Base-by-base conservation (phyloP, 2,797 vertebrate species). In the Enteromius fasciolatus region DNA sequence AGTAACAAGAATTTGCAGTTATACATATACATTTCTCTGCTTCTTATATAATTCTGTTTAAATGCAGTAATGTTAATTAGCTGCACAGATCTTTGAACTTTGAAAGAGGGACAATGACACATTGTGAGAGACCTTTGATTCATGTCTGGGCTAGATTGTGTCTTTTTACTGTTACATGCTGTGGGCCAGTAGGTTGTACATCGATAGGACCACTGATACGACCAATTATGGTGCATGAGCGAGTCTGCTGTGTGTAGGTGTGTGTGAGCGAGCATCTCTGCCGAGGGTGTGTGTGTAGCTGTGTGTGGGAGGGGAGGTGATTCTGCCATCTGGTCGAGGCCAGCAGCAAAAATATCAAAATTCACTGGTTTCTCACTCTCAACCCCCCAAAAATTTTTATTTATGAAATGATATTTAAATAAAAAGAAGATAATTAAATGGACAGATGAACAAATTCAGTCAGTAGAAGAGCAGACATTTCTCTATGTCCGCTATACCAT, bases 341-440 rank as follows among this genome's bases (percentile, higher is more conserved):
- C 78, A 76, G 66, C 28, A 63, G 64, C 64, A 69, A 50, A 84
- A 81, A 81, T 76, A 84, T 84, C 63, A 23, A 80, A 69, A 84
- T 59, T 63, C 61, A 68, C 31, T 28, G 17, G 18, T 44, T 77
- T 67, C 23, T 80, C 8, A 9, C 41, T 48, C 68, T 7, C 25
- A 76, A 46, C 61, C 28, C 12, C 66, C 33, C 33, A 82, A 17
- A n/a, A 14, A 23, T 50, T 50, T 72, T 72, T 80, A 72, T 72
- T 36, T 44, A 46, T 66, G 14, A 57, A 80, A 59, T 25, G 59
- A 80, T 57, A 44, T n/a, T 33, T 12, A 33, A 46, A 44, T 17
- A 80, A 52, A 61, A 52, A 18, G 66, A 23, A 23, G 18, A 25
- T 10, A 54, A 36, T 8, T 59, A 39, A 31, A 73, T 28, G 3